Evolutionary conservation across 2,888 invertebrate species (phyloP), one percentile per base, ranked within the genome.

Genomic region (Nomada hirtipes): DNA sequence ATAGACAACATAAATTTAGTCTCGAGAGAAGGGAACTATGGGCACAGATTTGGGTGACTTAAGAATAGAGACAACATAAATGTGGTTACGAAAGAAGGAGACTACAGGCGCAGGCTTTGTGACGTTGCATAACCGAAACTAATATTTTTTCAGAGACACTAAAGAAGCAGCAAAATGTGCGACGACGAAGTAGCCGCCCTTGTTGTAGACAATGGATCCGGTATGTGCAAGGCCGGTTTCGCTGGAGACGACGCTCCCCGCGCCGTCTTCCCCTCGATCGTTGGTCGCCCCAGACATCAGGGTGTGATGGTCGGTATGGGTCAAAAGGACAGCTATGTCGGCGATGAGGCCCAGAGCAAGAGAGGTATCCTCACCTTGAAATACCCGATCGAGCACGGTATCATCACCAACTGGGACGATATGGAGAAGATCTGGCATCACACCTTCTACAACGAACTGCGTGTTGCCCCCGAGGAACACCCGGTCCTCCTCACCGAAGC

Each of bases 391-490:
- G 98, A 98, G 95, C 98, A 98, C 95, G 98, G 98, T 94, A 98
- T 98, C 95, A 97, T 98, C 94, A 98, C 98, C 95, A 98, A 98
- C 96, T 98, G 98, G 98, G 98, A 98, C 94, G 98, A 98, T 94
- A 98, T 98, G 98, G 98, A 98, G 95, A 98, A 98, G 95, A 98
- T 98, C 95, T 98, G 98, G 98, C 98, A 98, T 95, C 98, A 98
- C 96, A 98, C 98, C 93, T 98, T 98, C 96, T 98, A 98, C 97
- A 98, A 98, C 93, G 95, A 96, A 91, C 95, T 98, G 94, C 96
- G 98, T 93, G 98, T 98, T 85, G 98, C 98, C 85, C 98, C 98
- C 87, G 98, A 98, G 96, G 91, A 98, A 94, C 98, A 98, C 94
- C 98, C 98, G 78, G 98, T 98, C 90, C 96, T 98, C 91, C 96